Evolutionary conservation across 2,888 invertebrate species (phyloP).

Genomic region (Sphaerophoria rueppellii): DNA sequence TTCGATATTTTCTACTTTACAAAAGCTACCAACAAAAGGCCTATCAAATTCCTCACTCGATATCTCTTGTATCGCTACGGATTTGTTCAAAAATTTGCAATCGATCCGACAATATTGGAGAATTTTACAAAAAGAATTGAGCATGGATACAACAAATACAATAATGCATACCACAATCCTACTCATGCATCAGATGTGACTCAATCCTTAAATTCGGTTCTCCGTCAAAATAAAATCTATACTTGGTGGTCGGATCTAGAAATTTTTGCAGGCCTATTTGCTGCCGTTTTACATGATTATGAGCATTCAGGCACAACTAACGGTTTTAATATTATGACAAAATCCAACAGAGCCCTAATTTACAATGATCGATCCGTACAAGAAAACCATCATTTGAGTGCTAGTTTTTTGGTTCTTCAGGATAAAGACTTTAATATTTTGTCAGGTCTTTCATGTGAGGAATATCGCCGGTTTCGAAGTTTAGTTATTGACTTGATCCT

Average conservation of each 20-base stretch:
- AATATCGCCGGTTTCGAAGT: slow-evolving; percentile 94
- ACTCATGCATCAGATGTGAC: slow-evolving; percentile 98
- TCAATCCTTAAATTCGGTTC: slow-evolving; percentile 95
- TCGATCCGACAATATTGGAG: slow-evolving; percentile 90
- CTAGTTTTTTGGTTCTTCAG: slow-evolving; percentile 87
- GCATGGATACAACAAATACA: slow-evolving; percentile 93
- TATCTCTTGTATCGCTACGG: slow-evolving; percentile 97
- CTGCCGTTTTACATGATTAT: slow-evolving; percentile 96
- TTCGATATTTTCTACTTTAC: slow-evolving; percentile 96
- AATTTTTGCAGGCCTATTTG: slow-evolving; percentile 95
- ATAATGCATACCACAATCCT: slow-evolving; percentile 98
- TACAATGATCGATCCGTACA: slow-evolving; percentile 91
- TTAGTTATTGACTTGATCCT: slow-evolving; percentile 98
- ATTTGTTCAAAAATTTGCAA: slow-evolving; percentile 96
- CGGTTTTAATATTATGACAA: slow-evolving; percentile 98
- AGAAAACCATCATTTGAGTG: slow-evolving; percentile 82
- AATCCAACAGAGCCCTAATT: slow-evolving; percentile 94
- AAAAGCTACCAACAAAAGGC: slow-evolving; percentile 92
- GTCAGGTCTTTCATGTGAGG: slow-evolving; percentile 92
- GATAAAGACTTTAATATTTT: slow-evolving; percentile 96
- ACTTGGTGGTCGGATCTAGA: slow-evolving; percentile 96
- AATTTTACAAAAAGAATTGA: slow-evolving; percentile 93
- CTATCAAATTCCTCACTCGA: slow-evolving; percentile 95
- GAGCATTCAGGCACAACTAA: slow-evolving; percentile 99
- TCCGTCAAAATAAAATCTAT: slow-evolving; percentile 95